A percentile compares a stretch with the other conserved stretches of the same genome.
Conservation (phyloP, 1,140 invertebrate genomes). For the Anastrepha obliqua region DNA sequence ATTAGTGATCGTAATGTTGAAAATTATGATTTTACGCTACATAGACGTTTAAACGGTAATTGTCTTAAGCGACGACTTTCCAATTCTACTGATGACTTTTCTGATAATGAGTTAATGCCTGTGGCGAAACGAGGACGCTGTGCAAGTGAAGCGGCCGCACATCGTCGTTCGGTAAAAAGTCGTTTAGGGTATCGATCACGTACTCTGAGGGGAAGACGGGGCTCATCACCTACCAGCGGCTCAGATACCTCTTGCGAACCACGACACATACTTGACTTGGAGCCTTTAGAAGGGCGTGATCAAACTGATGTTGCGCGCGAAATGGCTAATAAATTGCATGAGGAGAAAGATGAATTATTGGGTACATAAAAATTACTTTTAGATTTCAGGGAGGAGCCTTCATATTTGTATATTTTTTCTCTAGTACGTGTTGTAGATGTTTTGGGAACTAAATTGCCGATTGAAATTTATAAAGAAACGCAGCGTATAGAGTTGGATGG, state of each 20-base stretch:
- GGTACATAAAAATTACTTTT: constrained; percentile 75
- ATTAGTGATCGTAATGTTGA: constrained; percentile 78
- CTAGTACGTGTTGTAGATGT: constrained; percentile 83
- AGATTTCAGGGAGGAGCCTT: neutral
- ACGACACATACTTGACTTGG: constrained; percentile 74
- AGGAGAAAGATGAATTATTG: constrained; percentile 83
- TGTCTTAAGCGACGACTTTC: constrained; percentile 71
- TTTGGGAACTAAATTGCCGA: constrained; percentile 83
- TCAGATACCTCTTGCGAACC: constrained; percentile 68
- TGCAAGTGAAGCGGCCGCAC: constrained; percentile 42
- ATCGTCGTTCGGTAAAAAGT: constrained; percentile 60
- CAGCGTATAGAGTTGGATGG: constrained; percentile 87
- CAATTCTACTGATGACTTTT: constrained; percentile 59
- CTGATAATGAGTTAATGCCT: constrained; percentile 66
- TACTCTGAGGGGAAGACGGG: constrained; percentile 56
- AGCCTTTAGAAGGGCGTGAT: constrained; percentile 71
- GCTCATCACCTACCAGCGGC: constrained; percentile 66
- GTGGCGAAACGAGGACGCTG: constrained; percentile 61
- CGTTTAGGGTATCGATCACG: constrained; percentile 61
- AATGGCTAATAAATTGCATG: constrained; percentile 81
- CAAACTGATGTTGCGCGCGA: constrained; percentile 80
- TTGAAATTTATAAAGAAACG: constrained; percentile 86
- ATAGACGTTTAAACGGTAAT: constrained; percentile 66
- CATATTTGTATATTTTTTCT: neutral
- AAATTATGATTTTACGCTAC: constrained; percentile 77